A percentile compares a stretch with the other conserved stretches of the same genome.
Conservation (phyloP, 2,113 vertebrate genomes). For the Peromyscus leucopus region DNA sequence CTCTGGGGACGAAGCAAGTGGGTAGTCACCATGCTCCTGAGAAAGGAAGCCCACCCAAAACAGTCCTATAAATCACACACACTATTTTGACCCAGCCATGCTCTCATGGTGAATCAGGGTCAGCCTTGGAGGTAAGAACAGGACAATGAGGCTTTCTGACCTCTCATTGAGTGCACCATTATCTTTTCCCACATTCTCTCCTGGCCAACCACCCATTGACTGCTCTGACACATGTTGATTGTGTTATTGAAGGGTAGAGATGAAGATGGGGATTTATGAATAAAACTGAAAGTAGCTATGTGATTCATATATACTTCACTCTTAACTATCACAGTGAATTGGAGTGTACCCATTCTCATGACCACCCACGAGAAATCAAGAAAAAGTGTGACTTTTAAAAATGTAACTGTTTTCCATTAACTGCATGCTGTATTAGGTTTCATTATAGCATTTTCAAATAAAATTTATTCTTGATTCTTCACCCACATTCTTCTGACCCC, state of each 20-base stretch:
- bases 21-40: not conserved
- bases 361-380: not conserved
- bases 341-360: not conserved
- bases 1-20: not conserved
- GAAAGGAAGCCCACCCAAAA: not conserved
- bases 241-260: not conserved
- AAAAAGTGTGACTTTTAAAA: not conserved
- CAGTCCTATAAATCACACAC: not conserved
- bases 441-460: not conserved
- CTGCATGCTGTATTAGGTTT: not conserved
- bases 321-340: too few species aligned
- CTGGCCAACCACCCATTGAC: not conserved
- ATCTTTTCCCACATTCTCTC: not conserved
- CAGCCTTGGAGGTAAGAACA: not conserved
- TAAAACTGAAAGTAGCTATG: not conserved
- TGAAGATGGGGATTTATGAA: not conserved
- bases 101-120: not conserved
- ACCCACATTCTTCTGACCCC: not conserved
- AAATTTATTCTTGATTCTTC: not conserved
- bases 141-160: not conserved
- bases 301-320: not conserved
- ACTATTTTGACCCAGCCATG: not conserved
- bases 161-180: not conserved
- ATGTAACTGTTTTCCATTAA: not conserved
- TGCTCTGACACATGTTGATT: not conserved